Evolutionary conservation across 2,797 vertebrate species (phyloP).

Genomic region (Basileuterus tristriatus): DNA sequence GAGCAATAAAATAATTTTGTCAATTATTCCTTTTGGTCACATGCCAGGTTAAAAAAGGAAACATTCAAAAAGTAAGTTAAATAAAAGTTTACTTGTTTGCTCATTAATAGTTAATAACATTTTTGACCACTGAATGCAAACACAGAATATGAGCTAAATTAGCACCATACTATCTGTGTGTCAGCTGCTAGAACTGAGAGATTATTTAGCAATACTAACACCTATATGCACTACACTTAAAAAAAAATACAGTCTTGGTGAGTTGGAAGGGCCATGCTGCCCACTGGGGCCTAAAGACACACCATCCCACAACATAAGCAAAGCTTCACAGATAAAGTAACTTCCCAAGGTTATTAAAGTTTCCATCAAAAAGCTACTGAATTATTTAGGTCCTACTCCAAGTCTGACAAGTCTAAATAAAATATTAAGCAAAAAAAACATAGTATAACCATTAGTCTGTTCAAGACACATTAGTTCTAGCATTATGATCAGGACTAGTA

Average conservation of each 20-base stretch:
- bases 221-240: not conserved
- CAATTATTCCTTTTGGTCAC: not conserved
- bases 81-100: not conserved
- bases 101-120: not conserved
- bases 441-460: not conserved
- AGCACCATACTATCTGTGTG: not conserved
- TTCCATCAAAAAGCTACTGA: not conserved
- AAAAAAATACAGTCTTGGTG: not conserved
- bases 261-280: not conserved
- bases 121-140: not conserved
- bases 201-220: not conserved
- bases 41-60: not conserved
- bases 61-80: rapidly evolving
- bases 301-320: not conserved
- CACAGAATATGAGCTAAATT: not conserved
- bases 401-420: not conserved
- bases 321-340: not conserved
- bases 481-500: not conserved
- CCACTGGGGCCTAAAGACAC: not conserved
- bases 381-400: not conserved
- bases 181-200: not conserved
- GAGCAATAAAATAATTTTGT: not conserved
- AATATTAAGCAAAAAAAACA: not conserved
- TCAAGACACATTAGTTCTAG: not conserved
- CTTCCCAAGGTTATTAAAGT: not conserved